Evolutionary conservation across 2,113 vertebrate genomes (phyloP), one percentile per base, ranked within the genome.

Genomic region (Eulemur macaco): DNA sequence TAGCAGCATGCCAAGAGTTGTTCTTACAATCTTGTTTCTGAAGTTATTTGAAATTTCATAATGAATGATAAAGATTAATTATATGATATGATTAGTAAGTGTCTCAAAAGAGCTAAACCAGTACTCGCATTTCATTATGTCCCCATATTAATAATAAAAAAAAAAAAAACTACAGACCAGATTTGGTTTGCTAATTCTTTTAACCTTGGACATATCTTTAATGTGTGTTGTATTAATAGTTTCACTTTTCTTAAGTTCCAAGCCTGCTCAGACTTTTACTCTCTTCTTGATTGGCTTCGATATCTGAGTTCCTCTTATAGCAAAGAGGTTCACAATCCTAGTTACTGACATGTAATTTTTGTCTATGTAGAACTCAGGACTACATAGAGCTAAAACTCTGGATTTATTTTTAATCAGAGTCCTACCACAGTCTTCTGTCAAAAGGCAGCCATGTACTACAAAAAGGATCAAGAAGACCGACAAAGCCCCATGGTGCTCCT

Each of bases 41-140:
- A 96, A 83, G 83, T 95, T 29, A 93, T 93, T 95, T 97, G 10
- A 83, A 93, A 95, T 93, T 94, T 96, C 76, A 86, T 94, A 97
- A 97, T 81, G 77, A 92, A 34, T 82, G n/a, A 86, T 82, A 87
- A 96, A 89, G 81, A 97, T 86, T 94, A 95, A 94, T 96, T 97
- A 91, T 86, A 60, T 95, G 82, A 91, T 86, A 94, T 73, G n/a
- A 86, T 89, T 92, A 78, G 60, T 76, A 73, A 87, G 37, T 68
- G 17, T 94, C 93, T 97, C 94, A 91, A 96, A 96, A 96, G 73
- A 93, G 73, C 39, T 66, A 94, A 96, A 20, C 69, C 34, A 85
- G 23, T 64, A 93, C 63, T 21, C 87, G 64, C 42, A 69, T 82
- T 95, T 94, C 83, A 95, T 94, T 94, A 96, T 91, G 95, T 96